These are phyloP conservation scores for Archilochus colubris DNA, from an alignment of 2,113 vertebrate genomes.

Conservation along the genomic window DNA sequence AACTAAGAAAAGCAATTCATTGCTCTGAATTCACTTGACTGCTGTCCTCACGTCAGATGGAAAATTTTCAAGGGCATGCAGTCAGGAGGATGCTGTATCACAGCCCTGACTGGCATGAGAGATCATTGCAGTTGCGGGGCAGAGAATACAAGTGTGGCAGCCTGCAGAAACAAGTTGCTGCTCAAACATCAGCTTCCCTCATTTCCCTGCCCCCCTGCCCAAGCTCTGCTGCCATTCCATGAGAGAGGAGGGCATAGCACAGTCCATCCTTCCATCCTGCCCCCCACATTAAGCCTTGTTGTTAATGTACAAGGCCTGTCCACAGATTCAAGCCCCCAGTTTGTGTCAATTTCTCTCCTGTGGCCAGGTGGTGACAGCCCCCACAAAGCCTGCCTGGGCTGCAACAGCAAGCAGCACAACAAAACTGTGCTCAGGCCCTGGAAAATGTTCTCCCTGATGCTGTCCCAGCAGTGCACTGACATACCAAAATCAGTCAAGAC, in stretches of 20 bases:
- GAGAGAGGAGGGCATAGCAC: rapidly evolving
- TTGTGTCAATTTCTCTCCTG: background rate
- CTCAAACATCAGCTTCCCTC: rapidly evolving
- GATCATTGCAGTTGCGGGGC: background rate
- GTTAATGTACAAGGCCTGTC: background rate
- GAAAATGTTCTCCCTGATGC: background rate
- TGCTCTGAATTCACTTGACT: background rate
- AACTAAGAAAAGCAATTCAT: background rate
- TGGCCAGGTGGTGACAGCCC: background rate
- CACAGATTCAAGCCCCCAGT: no score
- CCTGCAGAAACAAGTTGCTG: background rate
- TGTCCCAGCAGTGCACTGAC: background rate
- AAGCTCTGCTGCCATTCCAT: rapidly evolving
- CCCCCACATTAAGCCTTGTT: rapidly evolving
- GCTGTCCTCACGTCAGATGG: background rate
- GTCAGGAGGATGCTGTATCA: background rate
- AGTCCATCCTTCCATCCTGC: rapidly evolving
- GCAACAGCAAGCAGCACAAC: background rate
- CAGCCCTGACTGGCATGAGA: rapidly evolving
- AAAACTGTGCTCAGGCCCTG: rapidly evolving
- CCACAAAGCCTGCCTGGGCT: rapidly evolving
- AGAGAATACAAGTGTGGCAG: rapidly evolving
- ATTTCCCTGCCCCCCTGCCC: rapidly evolving
- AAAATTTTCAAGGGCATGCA: constrained; percentile 35
- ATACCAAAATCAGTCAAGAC: background rate